Evolutionary conservation across 2,797 vertebrate species (phyloP).

Genomic region (Garrulus glandarius): DNA sequence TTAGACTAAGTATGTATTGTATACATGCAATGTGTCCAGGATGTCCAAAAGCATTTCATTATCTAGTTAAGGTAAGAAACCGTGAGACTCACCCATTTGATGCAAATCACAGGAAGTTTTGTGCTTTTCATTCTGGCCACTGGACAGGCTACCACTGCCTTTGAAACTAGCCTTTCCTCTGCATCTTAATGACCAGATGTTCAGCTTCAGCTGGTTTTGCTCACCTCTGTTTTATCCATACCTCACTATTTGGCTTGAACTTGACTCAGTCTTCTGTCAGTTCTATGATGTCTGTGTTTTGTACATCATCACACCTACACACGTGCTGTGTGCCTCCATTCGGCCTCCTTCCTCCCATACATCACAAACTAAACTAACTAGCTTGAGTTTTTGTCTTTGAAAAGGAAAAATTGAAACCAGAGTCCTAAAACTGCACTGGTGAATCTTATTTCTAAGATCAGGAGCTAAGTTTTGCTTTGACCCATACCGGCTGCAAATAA

Average conservation of each 20-base stretch:
- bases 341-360: background rate
- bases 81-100: background rate
- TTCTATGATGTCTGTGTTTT: background rate
- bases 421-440: background rate
- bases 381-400: background rate
- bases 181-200: background rate
- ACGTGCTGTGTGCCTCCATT: slow-evolving; percentile 8
- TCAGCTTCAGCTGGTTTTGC: background rate
- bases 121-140: background rate
- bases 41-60: background rate
- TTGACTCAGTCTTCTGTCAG: background rate
- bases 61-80: background rate
- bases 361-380: background rate
- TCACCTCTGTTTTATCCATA: background rate
- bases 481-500: background rate
- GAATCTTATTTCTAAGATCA: background rate
- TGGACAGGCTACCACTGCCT: background rate
- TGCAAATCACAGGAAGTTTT: background rate
- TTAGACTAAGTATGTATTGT: background rate
- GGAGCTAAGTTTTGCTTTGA: background rate
- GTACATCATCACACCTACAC: slow-evolving; percentile 14
- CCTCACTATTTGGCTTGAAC: background rate
- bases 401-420: background rate
- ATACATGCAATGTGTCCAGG: background rate
- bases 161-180: background rate